A percentile compares a stretch with the other conserved stretches of the same genome.
Conservation (phyloP, 2,797 vertebrate species). For the Eutrigla gurnardus region DNA sequence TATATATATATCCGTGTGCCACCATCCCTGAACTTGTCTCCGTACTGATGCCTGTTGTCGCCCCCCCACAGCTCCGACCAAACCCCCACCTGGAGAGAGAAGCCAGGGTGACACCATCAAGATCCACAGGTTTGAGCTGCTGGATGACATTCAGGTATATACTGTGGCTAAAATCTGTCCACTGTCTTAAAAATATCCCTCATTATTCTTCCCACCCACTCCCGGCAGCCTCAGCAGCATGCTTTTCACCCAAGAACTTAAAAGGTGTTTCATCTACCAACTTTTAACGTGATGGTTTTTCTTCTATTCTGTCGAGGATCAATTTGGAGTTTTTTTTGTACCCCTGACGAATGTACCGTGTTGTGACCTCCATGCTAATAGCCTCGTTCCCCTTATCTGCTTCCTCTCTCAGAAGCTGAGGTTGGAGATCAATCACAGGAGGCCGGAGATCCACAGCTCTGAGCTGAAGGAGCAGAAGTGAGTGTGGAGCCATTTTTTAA, state of each 20-base stretch:
- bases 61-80: slow-evolving; percentile 54
- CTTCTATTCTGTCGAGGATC: not conserved
- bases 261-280: slow-evolving; percentile 12
- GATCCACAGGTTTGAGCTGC: slow-evolving; percentile 61
- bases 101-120: slow-evolving; percentile 21
- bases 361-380: too few species aligned
- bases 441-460: slow-evolving; percentile 55
- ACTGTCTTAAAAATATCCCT: slow-evolving; percentile 24
- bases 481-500: slow-evolving; percentile 49
- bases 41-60: slow-evolving; percentile 8
- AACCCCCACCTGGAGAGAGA: slow-evolving; percentile 36
- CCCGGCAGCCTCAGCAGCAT: not conserved
- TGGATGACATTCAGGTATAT: slow-evolving; percentile 79
- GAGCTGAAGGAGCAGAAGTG: slow-evolving; percentile 78
- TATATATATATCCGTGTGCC: too few species aligned
- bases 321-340: not conserved
- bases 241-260: slow-evolving; percentile 25
- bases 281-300: slow-evolving; percentile 30
- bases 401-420: slow-evolving; percentile 72
- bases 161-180: slow-evolving; percentile 26
- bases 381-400: too few species aligned
- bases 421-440: slow-evolving; percentile 62
- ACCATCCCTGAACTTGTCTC: not conserved
- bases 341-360: too few species aligned
- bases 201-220: slow-evolving; percentile 24